Evolutionary conservation across 2,113 vertebrate species (phyloP).

Genomic region (Picathartes gymnocephalus): DNA sequence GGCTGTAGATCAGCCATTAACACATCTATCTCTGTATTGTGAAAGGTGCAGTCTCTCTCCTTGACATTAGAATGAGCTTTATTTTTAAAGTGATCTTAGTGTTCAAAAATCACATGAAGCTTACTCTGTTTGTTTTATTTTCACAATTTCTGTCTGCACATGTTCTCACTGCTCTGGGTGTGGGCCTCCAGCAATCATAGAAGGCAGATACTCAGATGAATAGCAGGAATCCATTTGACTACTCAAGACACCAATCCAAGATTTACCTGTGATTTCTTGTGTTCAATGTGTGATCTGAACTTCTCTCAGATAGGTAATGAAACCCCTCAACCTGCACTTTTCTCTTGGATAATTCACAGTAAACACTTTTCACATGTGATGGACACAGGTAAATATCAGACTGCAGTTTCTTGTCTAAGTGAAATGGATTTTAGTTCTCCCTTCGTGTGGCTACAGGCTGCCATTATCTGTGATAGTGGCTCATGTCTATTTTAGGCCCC

Average conservation of each 20-base stretch:
- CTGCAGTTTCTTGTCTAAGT: constrained; percentile 48
- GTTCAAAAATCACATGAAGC: background rate
- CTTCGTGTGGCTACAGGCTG: constrained; percentile 40
- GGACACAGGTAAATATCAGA: constrained; percentile 65
- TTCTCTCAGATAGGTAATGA: constrained; percentile 38
- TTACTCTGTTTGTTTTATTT: background rate
- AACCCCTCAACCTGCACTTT: constrained; percentile 54
- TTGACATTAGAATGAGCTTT: background rate
- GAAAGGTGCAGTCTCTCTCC: background rate
- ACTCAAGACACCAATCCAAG: constrained; percentile 44
- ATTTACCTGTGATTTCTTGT: constrained; percentile 52
- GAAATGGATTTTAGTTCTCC: constrained; percentile 56
- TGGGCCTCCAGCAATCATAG: background rate
- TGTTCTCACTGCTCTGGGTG: background rate
- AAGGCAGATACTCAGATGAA: constrained; percentile 36
- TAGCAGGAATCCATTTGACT: constrained; percentile 57
- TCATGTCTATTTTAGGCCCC: constrained; percentile 24
- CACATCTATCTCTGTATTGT: background rate
- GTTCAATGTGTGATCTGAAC: constrained; percentile 31
- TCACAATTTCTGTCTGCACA: background rate
- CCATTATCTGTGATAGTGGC: constrained; percentile 57
- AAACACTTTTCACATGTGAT: constrained; percentile 56
- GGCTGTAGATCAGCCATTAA: background rate
- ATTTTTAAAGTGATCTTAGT: background rate
- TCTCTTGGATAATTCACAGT: constrained; percentile 70